These are phyloP conservation scores for Ormia ochracea DNA, from an alignment of 2,888 invertebrate species.

Conservation along the genomic window DNA sequence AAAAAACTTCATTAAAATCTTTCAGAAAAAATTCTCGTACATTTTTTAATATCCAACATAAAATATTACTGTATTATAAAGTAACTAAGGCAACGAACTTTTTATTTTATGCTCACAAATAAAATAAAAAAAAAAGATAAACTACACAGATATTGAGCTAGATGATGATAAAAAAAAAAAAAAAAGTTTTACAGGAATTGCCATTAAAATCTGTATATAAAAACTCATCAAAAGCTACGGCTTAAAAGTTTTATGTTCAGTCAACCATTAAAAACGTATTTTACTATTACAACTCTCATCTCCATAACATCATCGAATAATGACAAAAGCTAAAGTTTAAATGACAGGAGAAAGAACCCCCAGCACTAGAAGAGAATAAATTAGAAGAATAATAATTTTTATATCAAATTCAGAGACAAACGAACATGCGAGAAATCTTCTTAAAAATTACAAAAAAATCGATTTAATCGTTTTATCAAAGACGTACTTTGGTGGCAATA, in stretches of 20 bases:
- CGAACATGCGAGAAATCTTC: no score
- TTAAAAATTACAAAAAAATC: no score
- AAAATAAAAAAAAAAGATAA: conserved; percentile 1
- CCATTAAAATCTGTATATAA: conserved; percentile 48
- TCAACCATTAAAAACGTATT: conserved; percentile 63
- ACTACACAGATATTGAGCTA: conserved; percentile 22
- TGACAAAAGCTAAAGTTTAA: conserved; percentile 29
- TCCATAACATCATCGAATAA: conserved; percentile 54
- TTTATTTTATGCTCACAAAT: conserved; percentile 25
- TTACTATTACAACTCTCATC: conserved; percentile 55
- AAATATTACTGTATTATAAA: conserved; percentile 43
- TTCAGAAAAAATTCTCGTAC: background rate
- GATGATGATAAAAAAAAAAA: background rate
- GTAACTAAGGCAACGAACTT: conserved; percentile 59
- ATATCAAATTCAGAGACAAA: no score
- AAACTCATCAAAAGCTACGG: conserved; percentile 61
- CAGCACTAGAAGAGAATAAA: background rate
- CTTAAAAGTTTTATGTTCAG: conserved; percentile 62
- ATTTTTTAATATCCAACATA: conserved; percentile 37
- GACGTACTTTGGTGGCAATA: no score
- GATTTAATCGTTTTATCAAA: no score
- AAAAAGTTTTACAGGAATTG: conserved; percentile 24
- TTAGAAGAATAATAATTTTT: no score
- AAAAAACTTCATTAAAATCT: conserved; percentile 1
- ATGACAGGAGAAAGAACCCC: background rate